A percentile compares a stretch with the other conserved stretches of the same genome.
These are phyloP conservation scores for Nyctereutes procyonoides DNA, from an alignment of 2,113 vertebrate species.

Conservation along the genomic window DNA sequence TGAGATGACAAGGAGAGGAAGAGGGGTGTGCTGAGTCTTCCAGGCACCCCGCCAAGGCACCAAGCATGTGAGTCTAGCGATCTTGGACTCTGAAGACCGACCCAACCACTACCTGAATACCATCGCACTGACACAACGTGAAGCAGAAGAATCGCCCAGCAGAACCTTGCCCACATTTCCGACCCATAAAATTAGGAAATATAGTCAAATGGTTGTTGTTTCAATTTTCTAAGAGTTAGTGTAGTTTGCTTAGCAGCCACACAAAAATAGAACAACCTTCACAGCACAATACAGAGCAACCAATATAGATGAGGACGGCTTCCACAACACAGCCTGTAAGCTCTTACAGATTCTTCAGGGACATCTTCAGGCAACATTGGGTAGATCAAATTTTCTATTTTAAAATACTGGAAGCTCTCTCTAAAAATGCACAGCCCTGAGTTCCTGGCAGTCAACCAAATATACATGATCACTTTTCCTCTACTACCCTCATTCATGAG, in stretches of 20 bases:
- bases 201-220: neutral
- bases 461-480: neutral
- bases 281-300: neutral
- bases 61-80: neutral
- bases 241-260: neutral
- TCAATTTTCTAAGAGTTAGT: neutral
- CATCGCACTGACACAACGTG: neutral
- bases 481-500: neutral
- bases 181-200: neutral
- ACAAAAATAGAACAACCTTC: neutral
- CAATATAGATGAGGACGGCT: neutral
- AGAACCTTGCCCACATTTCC: neutral
- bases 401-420: neutral
- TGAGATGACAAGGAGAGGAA: neutral
- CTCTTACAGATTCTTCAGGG: neutral
- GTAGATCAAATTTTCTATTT: neutral
- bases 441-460: neutral
- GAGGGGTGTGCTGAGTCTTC: neutral
- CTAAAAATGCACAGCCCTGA: neutral
- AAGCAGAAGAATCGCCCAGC: neutral
- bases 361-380: neutral
- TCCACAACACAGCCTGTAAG: neutral
- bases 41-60: neutral
- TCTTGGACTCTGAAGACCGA: neutral
- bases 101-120: neutral